These are phyloP conservation scores for Dryas iulia DNA, from an alignment of 1,140 invertebrate species.

Conservation along the genomic window DNA sequence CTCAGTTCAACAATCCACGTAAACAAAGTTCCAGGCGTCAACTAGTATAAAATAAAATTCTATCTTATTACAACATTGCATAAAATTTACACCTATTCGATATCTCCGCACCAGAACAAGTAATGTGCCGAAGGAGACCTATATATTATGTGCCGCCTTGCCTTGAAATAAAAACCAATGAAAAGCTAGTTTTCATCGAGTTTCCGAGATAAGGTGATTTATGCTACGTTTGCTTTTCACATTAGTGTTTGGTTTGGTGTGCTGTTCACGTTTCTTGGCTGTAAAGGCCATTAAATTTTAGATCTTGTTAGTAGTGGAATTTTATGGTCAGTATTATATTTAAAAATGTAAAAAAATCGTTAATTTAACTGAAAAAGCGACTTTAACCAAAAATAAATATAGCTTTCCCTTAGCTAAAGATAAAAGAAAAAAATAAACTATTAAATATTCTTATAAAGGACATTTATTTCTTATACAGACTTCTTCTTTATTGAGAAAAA, in stretches of 20 bases:
- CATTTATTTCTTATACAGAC: too few relatives aligned
- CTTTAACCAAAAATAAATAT: too few relatives aligned
- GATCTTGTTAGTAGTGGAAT: neutral
- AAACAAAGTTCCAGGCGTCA: too few relatives aligned
- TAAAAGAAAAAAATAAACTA: too few relatives aligned
- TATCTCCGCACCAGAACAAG: neutral
- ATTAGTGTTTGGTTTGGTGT: neutral
- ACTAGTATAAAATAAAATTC: neutral
- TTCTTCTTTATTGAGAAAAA: too few relatives aligned
- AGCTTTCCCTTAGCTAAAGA: too few relatives aligned
- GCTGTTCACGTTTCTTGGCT: neutral
- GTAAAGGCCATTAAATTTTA: neutral
- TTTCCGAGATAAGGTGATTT: neutral
- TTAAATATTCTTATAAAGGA: too few relatives aligned
- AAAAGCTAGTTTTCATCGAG: conserved; percentile 3
- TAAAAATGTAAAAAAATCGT: too few relatives aligned
- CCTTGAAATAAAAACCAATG: neutral
- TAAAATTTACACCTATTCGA: neutral
- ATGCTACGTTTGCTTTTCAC: neutral
- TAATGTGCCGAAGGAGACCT: neutral
- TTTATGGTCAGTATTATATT: neutral
- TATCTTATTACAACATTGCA: neutral
- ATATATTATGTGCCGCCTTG: neutral
- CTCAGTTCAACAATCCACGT: too few relatives aligned
- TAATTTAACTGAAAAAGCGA: too few relatives aligned